Base-by-base conservation (phyloP, 2,113 vertebrate genomes). In the Daphoenositta chrysoptera region DNA sequence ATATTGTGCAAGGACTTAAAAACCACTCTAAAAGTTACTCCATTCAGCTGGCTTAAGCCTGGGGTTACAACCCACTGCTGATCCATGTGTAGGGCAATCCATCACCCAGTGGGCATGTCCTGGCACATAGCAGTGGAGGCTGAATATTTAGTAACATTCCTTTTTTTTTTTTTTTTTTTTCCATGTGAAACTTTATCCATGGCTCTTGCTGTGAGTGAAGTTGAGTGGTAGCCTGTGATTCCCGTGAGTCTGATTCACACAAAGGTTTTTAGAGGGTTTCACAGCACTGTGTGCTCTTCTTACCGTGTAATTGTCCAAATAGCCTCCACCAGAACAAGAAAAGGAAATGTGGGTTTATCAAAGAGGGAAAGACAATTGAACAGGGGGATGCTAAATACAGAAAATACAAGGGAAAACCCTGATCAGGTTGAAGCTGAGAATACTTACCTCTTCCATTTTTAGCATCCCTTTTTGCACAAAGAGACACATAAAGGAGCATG, bases 191-290 rank as follows among this genome's bases (percentile, higher is more conserved):
- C 40, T 87, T 86, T 87, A 88, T 47, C 68, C 82, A 0, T 45
- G 35, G 64, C 77, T 89, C 66, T 80, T 78, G 33, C 71, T 76
- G 56, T 66, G 93, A 86, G 89, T 33, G 53, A 53, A 92, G 80
- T n/a, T 63, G 87, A 90, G 73, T 33, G 50, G 75, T 71, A 63
- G 53, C 45, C 12, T 60, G 26, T 75, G 79, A 66, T 88, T 76
- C 80, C 42, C 2, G 1, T 16, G 40, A 53, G 31, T 30, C 57
- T 45, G 51, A 61, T 22, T 75, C 87, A 57, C 64, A 75, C 53
- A n/a, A 33, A 40, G 72, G 28, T 66, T 85, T 81, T 68, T 28
- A 60, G 53, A 58, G 31, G 30, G 48, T 61, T 87, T 91, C 58
- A 60, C 28, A 35, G 48, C 24, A 9, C 31, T 78, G 9, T 44